Conservation (phyloP, 2,797 vertebrate genomes). For the Fundulus diaphanus region DNA sequence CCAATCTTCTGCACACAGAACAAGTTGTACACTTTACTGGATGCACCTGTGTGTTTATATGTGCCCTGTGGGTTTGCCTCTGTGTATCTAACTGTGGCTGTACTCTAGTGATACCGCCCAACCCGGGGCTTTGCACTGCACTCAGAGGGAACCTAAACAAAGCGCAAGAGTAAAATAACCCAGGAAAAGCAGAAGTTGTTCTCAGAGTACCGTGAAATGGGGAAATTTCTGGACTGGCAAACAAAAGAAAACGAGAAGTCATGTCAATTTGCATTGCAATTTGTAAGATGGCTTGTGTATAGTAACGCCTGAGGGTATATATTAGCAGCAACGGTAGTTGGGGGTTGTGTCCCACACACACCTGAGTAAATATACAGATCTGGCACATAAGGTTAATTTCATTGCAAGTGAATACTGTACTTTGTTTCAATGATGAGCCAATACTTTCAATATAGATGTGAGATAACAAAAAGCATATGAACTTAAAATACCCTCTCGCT, state of each 20-base stretch:
- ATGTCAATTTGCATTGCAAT: slow-evolving; percentile 63
- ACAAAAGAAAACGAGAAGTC: slow-evolving; percentile 75
- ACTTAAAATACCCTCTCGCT: slow-evolving; percentile 4
- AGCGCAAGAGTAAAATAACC: slow-evolving; percentile 42
- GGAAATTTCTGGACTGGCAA: slow-evolving; percentile 61
- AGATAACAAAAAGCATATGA: background rate
- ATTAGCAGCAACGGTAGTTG: slow-evolving; percentile 36
- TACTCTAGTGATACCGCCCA: slow-evolving; percentile 18
- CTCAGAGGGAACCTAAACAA: slow-evolving; percentile 48
- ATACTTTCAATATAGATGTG: background rate
- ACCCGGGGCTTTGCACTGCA: slow-evolving; percentile 25
- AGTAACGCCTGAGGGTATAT: slow-evolving; percentile 41
- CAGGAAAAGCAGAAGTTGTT: slow-evolving; percentile 72
- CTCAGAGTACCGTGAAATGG: slow-evolving; percentile 38
- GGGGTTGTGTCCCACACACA: slow-evolving; percentile 35
- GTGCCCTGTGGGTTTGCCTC: slow-evolving; percentile 3
- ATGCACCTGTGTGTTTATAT: slow-evolving; percentile 28
- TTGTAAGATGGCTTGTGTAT: slow-evolving; percentile 48
- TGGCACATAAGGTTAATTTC: slow-evolving; percentile 9
- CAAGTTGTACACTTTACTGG: background rate
- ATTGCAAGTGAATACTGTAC: background rate
- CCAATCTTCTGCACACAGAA: slow-evolving; percentile 7
- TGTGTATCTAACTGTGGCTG: slow-evolving; percentile 14
- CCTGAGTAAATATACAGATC: slow-evolving; percentile 47
- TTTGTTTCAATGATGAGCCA: background rate